Evolutionary conservation across 1,140 invertebrate genomes (phyloP).

Genomic region (Plectus sambesii): DNA sequence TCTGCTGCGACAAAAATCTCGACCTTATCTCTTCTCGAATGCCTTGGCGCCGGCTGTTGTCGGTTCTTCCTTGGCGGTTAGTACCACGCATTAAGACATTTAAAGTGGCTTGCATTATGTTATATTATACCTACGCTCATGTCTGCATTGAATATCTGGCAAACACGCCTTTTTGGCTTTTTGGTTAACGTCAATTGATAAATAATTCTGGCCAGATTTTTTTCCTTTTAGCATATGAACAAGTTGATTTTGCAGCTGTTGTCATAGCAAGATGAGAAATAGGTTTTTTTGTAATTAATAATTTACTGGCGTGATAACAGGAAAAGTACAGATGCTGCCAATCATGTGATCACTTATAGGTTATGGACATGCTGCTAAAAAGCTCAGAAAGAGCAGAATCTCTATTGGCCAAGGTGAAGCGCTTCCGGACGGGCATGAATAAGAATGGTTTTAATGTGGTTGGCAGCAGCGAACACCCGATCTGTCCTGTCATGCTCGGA

Average conservation of each 20-base stretch:
- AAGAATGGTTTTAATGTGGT: conserved; percentile 50
- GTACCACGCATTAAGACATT: conserved; percentile 13
- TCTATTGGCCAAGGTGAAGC: conserved; percentile 59
- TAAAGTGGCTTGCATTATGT: conserved; percentile 15
- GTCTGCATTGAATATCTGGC: neutral
- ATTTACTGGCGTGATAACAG: no score
- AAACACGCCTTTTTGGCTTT: neutral
- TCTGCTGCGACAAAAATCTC: conserved; percentile 68
- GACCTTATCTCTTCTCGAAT: conserved; percentile 84
- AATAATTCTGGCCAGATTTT: no score
- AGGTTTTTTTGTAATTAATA: no score
- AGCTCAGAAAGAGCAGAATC: conserved; percentile 55
- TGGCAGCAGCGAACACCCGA: conserved; percentile 58
- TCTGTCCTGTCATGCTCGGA: conserved; percentile 78
- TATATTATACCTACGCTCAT: conserved; percentile 12
- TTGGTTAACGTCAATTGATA: no score
- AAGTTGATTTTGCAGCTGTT: no score
- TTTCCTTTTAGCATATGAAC: no score
- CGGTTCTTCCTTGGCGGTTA: conserved; percentile 63
- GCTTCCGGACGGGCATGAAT: conserved; percentile 49
- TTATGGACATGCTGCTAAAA: conserved; percentile 63
- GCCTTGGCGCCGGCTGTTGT: conserved; percentile 77
- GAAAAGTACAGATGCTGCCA: no score
- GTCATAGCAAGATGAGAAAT: no score
- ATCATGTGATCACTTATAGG: conserved; percentile 50